A percentile compares a stretch with the other conserved stretches of the same genome.
phyloP scores from a whole-genome alignment of 1,140 invertebrate genomes.

The Procambarus virginalis region DNA sequence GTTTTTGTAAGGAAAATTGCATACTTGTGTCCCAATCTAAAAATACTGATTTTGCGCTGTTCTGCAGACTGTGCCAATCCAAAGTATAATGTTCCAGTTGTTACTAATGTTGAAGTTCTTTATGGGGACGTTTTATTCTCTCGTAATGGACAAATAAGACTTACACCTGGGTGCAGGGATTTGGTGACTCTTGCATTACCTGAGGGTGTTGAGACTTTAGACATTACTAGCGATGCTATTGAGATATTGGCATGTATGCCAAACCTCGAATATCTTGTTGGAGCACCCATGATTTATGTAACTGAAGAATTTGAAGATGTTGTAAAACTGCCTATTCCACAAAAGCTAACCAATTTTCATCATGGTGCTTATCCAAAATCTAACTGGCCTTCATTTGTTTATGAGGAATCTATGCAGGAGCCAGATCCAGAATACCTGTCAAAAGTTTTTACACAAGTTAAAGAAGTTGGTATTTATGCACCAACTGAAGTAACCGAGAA shows the following conservation, averaged over 20 bases:
- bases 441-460: slow-evolving; percentile 42
- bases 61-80: slow-evolving; percentile 53
- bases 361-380: slow-evolving; percentile 38
- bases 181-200: slow-evolving; percentile 52
- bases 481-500: slow-evolving; percentile 53
- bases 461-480: slow-evolving; percentile 48
- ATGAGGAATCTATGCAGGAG: slow-evolving; percentile 34
- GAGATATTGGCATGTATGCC: slow-evolving; percentile 53
- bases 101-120: slow-evolving; percentile 47
- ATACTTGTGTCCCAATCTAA: slow-evolving; percentile 48
- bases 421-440: slow-evolving; percentile 47
- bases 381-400: slow-evolving; percentile 47
- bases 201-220: slow-evolving; percentile 39
- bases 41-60: slow-evolving; percentile 50
- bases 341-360: slow-evolving; percentile 48
- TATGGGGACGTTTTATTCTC: slow-evolving; percentile 30
- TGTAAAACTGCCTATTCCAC: slow-evolving; percentile 13
- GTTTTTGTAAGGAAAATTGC: slow-evolving; percentile 53
- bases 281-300: slow-evolving; percentile 54
- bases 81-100: slow-evolving; percentile 19
- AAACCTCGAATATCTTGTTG: slow-evolving; percentile 53
- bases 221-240: slow-evolving; percentile 40
- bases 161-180: slow-evolving; percentile 37
- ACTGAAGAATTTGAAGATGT: slow-evolving; percentile 53
- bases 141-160: slow-evolving; percentile 22